phyloP scores from a whole-genome alignment of 1,140 invertebrate genomes.

The Magallana ariakensis region DNA sequence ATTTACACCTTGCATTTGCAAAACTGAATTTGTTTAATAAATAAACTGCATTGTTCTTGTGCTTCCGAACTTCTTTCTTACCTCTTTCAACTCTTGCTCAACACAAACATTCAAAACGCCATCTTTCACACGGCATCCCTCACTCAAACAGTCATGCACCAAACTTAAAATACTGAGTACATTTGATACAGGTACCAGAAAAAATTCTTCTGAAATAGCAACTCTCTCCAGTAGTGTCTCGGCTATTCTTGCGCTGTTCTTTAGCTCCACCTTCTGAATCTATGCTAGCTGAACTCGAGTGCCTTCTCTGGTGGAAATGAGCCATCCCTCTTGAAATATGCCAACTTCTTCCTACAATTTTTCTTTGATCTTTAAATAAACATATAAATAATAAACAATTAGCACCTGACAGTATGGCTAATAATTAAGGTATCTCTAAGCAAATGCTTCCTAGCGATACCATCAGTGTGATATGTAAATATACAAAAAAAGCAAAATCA shows the following conservation, averaged over 20 bases:
- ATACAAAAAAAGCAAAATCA: neutral
- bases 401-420: too few relatives aligned
- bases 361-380: neutral
- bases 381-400: neutral
- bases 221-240: neutral
- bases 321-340: neutral
- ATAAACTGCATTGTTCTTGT: neutral
- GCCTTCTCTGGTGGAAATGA: neutral
- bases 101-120: neutral
- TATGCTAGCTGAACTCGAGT: neutral
- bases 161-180: neutral
- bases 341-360: constrained; percentile 7
- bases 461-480: neutral
- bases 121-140: constrained; percentile 4
- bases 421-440: too few relatives aligned
- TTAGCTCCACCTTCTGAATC: neutral
- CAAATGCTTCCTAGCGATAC: neutral
- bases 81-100: neutral
- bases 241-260: neutral
- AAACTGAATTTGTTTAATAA: constrained; percentile 10
- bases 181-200: neutral
- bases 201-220: neutral
- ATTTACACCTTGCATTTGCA: constrained; percentile 7
- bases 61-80: neutral
- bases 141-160: neutral